Evolutionary conservation across 2,888 invertebrate genomes (phyloP).

Genomic region (Drosophila percnosoma): DNA sequence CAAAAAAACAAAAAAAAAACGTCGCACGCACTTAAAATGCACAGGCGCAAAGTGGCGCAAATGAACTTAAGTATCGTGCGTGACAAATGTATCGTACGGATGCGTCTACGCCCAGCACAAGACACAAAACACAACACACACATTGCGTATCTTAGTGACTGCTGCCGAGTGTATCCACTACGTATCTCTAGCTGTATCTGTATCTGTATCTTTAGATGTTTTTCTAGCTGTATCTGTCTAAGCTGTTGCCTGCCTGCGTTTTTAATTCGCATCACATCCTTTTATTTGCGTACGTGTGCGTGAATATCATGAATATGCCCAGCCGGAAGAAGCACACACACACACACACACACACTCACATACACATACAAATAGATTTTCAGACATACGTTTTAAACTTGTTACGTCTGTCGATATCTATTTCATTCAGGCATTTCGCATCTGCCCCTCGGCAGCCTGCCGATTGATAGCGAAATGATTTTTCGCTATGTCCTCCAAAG

Average conservation of each 20-base stretch:
- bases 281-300: conserved; percentile 78
- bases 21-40: conserved; percentile 70
- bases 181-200: conserved; percentile 22
- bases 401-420: conserved; percentile 16
- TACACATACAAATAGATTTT: not conserved
- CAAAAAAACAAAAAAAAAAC: conserved; percentile 14
- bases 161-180: not conserved
- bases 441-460: conserved; percentile 19
- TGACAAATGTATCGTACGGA: conserved; percentile 50
- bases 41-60: conserved; percentile 73
- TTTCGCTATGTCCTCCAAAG: conserved; percentile 62
- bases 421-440: not conserved
- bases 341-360: not conserved
- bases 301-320: conserved; percentile 34
- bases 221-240: conserved; percentile 37
- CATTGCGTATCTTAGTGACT: conserved; percentile 6
- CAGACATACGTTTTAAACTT: conserved; percentile 40
- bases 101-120: conserved; percentile 36
- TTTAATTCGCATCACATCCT: conserved; percentile 80
- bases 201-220: conserved; percentile 21
- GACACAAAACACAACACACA: not conserved
- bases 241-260: conserved; percentile 42
- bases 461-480: conserved; percentile 75
- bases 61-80: conserved; percentile 78
- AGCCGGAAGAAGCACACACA: not conserved